Conservation (phyloP, 2,888 invertebrate genomes). For the Diarsia brunnea region DNA sequence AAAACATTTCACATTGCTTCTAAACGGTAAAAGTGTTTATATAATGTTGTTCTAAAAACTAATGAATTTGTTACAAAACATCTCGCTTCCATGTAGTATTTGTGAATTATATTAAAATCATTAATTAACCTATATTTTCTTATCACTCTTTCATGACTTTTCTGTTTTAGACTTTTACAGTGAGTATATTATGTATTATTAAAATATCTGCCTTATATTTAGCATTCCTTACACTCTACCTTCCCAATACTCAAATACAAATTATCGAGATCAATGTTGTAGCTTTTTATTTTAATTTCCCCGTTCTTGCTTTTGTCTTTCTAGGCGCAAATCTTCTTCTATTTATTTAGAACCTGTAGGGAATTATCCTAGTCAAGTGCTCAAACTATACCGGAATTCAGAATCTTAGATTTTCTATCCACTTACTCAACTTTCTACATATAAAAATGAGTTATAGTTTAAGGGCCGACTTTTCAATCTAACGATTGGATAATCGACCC, state of each 20-base stretch:
- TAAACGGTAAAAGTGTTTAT: constrained; percentile 40
- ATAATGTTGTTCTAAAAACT: constrained; percentile 47
- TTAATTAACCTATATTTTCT: constrained; percentile 78
- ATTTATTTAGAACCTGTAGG: constrained; percentile 14
- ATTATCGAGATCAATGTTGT: constrained; percentile 4
- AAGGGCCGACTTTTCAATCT: neutral
- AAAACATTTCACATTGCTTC: constrained; percentile 54
- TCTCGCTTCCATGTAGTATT: constrained; percentile 87
- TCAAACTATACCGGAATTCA: constrained; percentile 5
- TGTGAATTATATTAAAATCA: constrained; percentile 81
- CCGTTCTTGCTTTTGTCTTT: constrained; percentile 7
- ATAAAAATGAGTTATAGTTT: neutral
- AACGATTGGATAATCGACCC: too few relatives aligned
- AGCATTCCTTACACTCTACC: neutral
- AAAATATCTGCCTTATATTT: constrained; percentile 23
- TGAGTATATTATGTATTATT: constrained; percentile 74
- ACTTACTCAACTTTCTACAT: neutral
- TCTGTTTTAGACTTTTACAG: constrained; percentile 83
- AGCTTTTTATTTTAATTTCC: constrained; percentile 23
- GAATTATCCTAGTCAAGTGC: neutral
- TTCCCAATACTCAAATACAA: neutral
- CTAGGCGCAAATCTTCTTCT: constrained; percentile 4
- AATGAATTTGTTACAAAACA: constrained; percentile 54
- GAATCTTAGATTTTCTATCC: constrained; percentile 14
- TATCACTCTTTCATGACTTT: constrained; percentile 83